Base-by-base conservation (phyloP, 2,888 invertebrate genomes). In the Mystacides longicornis region DNA sequence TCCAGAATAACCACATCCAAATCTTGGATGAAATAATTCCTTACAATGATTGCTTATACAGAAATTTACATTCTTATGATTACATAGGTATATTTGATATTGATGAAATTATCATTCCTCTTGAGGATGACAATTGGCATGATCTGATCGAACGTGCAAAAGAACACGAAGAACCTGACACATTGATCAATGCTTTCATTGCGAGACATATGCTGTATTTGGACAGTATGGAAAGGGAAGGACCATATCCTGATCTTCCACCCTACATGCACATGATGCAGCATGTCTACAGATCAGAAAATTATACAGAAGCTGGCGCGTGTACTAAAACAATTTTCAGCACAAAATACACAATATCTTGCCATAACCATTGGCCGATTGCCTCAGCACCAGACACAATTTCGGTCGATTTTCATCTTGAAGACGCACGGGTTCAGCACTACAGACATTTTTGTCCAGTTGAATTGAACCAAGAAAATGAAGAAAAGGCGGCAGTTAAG, bases 321-420 rank as follows among this genome's bases (percentile, higher is more conserved):
- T 93, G 92, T 73, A 88, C 93, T 62, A 94, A 94, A 74, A 93
- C 93, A 71, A 94, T 94, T 78, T 93, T 93, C 72, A 89, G 92
- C 74, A 90, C 93, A 23, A 89, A 89, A 65, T 83, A 88, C 64
- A 93, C 93, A 52, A 79, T 93, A 49, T 88, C 91, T 27, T 77
- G 94, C 61, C 93, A 94, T 78, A 94, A 94, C 73, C 93, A 94
- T 72, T 93, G 93, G 69, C 93, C 93, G 27, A 73, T 94, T 63
- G 88, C 89, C 57, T 93, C 93, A 67, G 74, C 93, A 31, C 89
- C 90, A 46, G 87, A 88, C 45, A 80, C 82, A 5, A 92, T 92
- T 72, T 88, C 88, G 52, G 88, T 89, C 45, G 81, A 90, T 53
- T 83, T 95, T 62, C 86, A 89, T 62, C 87, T 87, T 21, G 77